Evolutionary conservation across 2,888 invertebrate genomes (phyloP), one percentile per base, ranked within the genome.

Genomic region (Mythimna ferrago): DNA sequence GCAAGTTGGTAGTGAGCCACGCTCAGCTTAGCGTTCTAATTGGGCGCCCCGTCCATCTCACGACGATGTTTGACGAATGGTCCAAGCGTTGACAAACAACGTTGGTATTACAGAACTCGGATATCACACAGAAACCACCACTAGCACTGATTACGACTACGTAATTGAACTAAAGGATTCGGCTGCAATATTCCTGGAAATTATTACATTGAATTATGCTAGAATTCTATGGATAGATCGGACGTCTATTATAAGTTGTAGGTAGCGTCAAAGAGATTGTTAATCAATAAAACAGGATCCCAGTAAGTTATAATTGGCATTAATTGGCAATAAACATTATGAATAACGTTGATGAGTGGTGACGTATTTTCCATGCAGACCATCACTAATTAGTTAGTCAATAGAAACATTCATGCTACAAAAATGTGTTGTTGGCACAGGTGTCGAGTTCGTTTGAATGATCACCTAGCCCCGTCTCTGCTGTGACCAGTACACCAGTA

Each of bases 11-110:
- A 83, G 87, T 86, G 84, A 84, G 88, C 72, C 76, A 85, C 82
- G 86, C 86, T 86, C 81, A 88, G 84, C 89, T 84, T 86, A 83
- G 77, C 86, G 79, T 86, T 82, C 86, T 86, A 86, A 86, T 86
- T 86, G 86, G 86, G 73, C 79, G 71, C 82, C 74, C 78, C 69
- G 83, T 86, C 77, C 84, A 78, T 80, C 80, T 76, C 75, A 66
- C 78, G 67, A 66, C 82, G 75, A 84, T 86, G 86, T 86, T 88
- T 89, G 85, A 87, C 81, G 89, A 86, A 86, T 86, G 76, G 84
- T 83, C 76, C 84, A 76, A 84, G 64, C 81, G 82, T 82, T 85
- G 84, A 87, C 86, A 89, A 88, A 89, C 87, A 87, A 74, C 81
- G 78, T 84, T 69, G 68, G 64, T 81, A 83, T 83, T 77, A 77